Evolutionary conservation across 2,888 invertebrate species (phyloP).

Genomic region (Platypus cylindrus): DNA sequence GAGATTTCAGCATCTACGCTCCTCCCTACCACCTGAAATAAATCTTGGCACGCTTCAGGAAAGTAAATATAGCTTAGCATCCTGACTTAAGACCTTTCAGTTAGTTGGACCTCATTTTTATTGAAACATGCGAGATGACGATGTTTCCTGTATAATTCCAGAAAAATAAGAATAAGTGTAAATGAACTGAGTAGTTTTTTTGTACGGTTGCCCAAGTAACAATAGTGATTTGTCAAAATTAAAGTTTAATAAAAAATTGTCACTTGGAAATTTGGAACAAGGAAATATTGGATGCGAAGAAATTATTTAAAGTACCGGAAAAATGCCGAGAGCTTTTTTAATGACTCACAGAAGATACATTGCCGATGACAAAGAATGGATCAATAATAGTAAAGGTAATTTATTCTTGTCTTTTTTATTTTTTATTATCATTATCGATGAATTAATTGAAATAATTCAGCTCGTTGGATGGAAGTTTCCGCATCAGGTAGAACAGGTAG

Average conservation of each 20-base stretch:
- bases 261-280: no score
- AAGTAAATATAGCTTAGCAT: constrained; percentile 37
- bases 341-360: constrained; percentile 49
- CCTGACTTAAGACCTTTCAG: constrained; percentile 31
- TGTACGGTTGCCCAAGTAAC: no score
- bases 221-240: no score
- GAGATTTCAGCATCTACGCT: constrained; percentile 14
- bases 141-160: constrained; percentile 2
- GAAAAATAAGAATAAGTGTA: not conserved
- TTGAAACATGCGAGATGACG: no score
- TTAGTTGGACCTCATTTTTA: no score
- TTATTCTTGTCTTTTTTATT: not conserved
- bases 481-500: no score
- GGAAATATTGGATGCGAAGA: no score
- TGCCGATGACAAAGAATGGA: constrained; percentile 29
- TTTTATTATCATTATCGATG: not conserved
- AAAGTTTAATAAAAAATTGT: no score
- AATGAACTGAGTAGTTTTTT: no score
- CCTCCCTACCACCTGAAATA: constrained; percentile 30
- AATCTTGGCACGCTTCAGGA: constrained; percentile 35
- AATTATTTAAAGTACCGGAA: not conserved
- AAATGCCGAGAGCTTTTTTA: constrained; percentile 52
- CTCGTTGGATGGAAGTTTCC: no score
- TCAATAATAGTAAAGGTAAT: constrained; percentile 8
- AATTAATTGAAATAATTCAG: not conserved